Conservation (phyloP, 2,113 vertebrate genomes). For the Melierax canorus region DNA sequence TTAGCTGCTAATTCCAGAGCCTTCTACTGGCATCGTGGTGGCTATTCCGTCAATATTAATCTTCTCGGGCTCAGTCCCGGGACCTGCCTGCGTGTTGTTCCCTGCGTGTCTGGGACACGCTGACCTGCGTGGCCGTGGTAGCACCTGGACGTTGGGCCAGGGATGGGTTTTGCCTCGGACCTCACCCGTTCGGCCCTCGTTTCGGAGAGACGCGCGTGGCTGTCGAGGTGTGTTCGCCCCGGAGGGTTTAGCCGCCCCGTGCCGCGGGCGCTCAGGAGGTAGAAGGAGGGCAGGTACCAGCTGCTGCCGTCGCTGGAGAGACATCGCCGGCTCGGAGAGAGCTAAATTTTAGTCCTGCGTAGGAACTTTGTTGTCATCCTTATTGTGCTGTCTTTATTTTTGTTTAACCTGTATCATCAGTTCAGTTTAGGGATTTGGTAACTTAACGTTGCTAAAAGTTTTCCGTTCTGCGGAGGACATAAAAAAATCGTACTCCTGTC, state of each 20-base stretch:
- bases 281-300: neutral
- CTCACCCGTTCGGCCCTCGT: neutral
- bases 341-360: neutral
- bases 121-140: fast-evolving
- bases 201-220: fast-evolving
- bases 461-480: neutral
- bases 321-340: neutral
- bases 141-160: neutral
- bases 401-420: fast-evolving
- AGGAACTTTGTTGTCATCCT: neutral
- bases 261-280: neutral
- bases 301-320: neutral
- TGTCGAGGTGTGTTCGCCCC: neutral
- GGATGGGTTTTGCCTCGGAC: neutral
- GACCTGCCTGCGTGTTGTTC: neutral
- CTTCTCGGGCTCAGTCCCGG: neutral
- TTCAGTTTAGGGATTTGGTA: neutral
- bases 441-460: neutral
- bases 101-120: neutral
- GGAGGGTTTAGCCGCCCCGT: neutral
- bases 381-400: neutral
- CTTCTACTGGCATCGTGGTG: neutral
- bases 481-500: neutral
- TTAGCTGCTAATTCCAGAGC: conserved; percentile 6
- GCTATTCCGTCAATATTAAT: neutral